Evolutionary conservation across 1,140 invertebrate species (phyloP).

Genomic region (Bacillus rossius): DNA sequence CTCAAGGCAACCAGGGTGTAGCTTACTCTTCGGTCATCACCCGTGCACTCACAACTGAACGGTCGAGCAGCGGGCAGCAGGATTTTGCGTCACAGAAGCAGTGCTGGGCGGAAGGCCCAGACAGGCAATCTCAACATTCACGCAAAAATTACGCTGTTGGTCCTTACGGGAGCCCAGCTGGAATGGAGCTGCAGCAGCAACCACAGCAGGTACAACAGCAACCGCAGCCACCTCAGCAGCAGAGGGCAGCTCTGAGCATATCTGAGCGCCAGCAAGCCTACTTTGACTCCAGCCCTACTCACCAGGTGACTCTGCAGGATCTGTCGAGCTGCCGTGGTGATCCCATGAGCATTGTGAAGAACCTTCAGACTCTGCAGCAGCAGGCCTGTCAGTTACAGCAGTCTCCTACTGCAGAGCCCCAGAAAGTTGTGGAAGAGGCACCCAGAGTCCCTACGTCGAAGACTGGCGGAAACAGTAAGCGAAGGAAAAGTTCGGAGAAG

Average conservation of each 20-base stretch:
- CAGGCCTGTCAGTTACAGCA: conserved; percentile 52
- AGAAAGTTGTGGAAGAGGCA: not conserved
- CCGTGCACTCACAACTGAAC: conserved; percentile 48
- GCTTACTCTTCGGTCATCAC: conserved; percentile 68
- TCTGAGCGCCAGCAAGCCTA: conserved; percentile 45
- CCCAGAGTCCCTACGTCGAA: too few relatives aligned
- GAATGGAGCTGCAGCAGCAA: conserved; percentile 1
- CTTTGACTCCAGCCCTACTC: conserved; percentile 45
- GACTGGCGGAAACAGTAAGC: conserved; percentile 12
- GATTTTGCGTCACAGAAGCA: conserved; percentile 9
- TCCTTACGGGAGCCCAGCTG: not conserved
- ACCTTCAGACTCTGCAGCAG: conserved; percentile 56
- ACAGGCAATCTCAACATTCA: conserved; percentile 2
- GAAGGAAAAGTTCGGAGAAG: conserved; percentile 22
- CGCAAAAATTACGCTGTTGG: not conserved
- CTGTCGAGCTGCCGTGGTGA: conserved; percentile 63
- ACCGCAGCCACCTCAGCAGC: conserved; percentile 9
- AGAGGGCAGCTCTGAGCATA: conserved; percentile 19
- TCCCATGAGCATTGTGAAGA: conserved; percentile 68
- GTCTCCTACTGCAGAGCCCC: conserved; percentile 21
- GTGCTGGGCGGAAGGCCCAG: conserved; percentile 8
- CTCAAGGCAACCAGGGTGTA: conserved; percentile 49
- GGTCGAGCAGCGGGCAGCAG: not conserved
- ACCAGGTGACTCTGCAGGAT: conserved; percentile 58
- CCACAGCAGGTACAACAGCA: not conserved